Base-by-base conservation (phyloP, 2,113 vertebrate genomes). In the Rhinolophus sinicus region DNA sequence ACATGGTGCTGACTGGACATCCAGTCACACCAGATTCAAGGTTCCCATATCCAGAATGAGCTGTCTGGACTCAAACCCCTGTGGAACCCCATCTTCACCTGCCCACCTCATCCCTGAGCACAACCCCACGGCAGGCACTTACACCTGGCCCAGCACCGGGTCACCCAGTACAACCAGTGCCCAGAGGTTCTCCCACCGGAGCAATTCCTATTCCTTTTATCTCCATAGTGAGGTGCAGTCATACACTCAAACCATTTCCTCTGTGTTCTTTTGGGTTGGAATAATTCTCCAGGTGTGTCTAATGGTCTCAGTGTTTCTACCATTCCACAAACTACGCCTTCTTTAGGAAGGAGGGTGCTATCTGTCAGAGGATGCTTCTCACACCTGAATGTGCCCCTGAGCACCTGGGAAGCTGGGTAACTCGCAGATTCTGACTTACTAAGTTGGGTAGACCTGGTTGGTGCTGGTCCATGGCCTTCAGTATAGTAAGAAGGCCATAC, bases 361-460 rank as follows among this genome's bases (percentile, higher is more conserved):
- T 58, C 40, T 16, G 64, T 69, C 11, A 26, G 58, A 47, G 50
- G 11, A 82, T 1, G 6, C 38, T 73, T 58, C 56, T 88, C 18
- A 38, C 3, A 5, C 62, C 21, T 19, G 3, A 65, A 21, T 21
- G 16, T 54, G 33, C 56, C 0, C 28, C 0, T 4, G 18, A 30
- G 82, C 35, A 8, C 2, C 14, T 4, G n/a, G 81, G 6, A 22
- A 2, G 40, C 22, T 10, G 38, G 50, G 56, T 44, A 38, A 44
- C 58, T 47, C 21, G 8, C 52, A 60, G 62, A 28, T 8, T 6
- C 69, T 44, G 9, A 54, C 5, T 69, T 69, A 10, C 35, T 24
- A 4, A 24, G 88, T 33, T 47, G 13, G 5, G 33, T 2, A 14
- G 33, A 11, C 14, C 40, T 47, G 38, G 16, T 22, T 56, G 28